A percentile compares a stretch with the other conserved stretches of the same genome.
Conservation (phyloP, 2,888 invertebrate species). For the Augochlorella aurata region DNA sequence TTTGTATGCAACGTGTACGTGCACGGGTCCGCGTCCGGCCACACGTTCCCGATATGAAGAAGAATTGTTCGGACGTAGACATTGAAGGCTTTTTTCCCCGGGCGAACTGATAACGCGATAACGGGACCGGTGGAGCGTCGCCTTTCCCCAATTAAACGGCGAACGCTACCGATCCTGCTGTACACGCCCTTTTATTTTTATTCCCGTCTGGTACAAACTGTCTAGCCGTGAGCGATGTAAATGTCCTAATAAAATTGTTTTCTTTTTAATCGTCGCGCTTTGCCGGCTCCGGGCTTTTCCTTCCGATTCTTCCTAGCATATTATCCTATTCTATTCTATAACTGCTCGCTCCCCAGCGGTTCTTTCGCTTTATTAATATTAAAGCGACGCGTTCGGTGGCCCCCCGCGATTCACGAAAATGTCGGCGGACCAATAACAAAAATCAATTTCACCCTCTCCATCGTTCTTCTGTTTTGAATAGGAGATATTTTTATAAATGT, state of each 20-base stretch:
- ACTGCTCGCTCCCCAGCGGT: neutral
- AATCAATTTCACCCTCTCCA: neutral
- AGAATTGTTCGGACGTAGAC: conserved; percentile 51
- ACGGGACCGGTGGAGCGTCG: conserved; percentile 21
- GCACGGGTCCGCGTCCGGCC: conserved; percentile 29
- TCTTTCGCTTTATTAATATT: neutral
- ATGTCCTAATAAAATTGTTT: conserved; percentile 12
- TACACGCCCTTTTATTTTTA: conserved; percentile 6
- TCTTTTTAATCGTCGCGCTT: conserved; percentile 4
- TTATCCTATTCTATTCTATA: neutral
- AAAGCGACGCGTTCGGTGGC: neutral
- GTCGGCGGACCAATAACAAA: neutral
- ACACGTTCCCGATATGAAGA: conserved; percentile 46
- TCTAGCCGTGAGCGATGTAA: conserved; percentile 21
- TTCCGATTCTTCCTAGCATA: conserved; percentile 11
- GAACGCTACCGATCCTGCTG: conserved; percentile 30
- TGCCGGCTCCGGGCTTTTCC: neutral
- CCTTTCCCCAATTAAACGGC: conserved; percentile 42
- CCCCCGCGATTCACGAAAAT: neutral
- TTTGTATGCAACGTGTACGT: conserved; percentile 46
- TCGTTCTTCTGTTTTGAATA: no score
- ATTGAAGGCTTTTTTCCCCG: conserved; percentile 46
- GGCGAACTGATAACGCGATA: conserved; percentile 47
- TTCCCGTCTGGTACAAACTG: conserved; percentile 22
- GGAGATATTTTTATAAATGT: neutral